Evolutionary conservation across 2,888 invertebrate species (phyloP).

Genomic region (Noctua janthe): DNA sequence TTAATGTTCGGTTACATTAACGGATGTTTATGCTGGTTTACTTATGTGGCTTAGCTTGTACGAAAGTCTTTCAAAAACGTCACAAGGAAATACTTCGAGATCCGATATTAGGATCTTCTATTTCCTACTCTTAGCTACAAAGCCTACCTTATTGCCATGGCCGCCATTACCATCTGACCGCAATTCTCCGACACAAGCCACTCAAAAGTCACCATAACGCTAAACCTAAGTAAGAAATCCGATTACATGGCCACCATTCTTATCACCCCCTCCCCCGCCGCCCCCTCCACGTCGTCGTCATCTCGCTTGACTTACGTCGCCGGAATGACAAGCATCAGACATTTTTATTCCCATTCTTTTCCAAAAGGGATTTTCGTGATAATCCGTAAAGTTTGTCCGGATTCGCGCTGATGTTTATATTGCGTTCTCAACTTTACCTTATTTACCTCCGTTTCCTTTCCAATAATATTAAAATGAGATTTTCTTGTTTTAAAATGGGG

Average conservation of each 20-base stretch:
- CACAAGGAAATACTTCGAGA: neutral
- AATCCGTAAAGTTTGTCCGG: constrained; percentile 38
- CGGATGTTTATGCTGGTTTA: no score
- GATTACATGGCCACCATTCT: constrained; percentile 18
- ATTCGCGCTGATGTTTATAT: constrained; percentile 49
- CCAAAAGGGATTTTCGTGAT: constrained; percentile 32
- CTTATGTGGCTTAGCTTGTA: neutral
- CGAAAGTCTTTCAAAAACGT: neutral
- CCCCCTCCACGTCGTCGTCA: neutral
- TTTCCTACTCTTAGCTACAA: neutral
- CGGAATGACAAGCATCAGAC: constrained; percentile 35
- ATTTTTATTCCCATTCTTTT: constrained; percentile 38
- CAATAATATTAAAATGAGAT: constrained; percentile 39
- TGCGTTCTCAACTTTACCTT: constrained; percentile 44
- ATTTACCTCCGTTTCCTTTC: constrained; percentile 29
- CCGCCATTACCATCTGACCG: neutral
- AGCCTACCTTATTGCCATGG: neutral
- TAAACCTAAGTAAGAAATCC: constrained; percentile 39
- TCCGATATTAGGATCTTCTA: neutral
- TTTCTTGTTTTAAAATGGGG: constrained; percentile 36
- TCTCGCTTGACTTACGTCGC: constrained; percentile 32
- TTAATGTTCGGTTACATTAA: neutral
- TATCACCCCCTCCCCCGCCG: no score
- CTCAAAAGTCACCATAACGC: constrained; percentile 25
- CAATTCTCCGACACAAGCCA: constrained; percentile 2